Evolutionary conservation across 2,888 invertebrate species (phyloP), one percentile per base, ranked within the genome.

Genomic region (Melolontha melolontha): DNA sequence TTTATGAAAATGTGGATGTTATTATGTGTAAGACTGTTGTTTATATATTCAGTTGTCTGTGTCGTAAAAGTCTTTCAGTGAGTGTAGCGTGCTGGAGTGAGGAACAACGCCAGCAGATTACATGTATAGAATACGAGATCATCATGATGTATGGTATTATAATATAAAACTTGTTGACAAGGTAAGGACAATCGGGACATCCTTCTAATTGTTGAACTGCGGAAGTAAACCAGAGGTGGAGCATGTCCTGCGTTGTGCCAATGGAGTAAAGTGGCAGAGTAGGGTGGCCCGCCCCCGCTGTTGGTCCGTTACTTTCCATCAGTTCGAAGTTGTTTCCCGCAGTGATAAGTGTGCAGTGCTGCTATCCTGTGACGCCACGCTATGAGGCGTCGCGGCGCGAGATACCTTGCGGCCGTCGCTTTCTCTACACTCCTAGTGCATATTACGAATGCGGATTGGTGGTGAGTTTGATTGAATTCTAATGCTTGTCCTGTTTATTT

Each of bases 341-440:
- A 74, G 70, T 74, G 71, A 73, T 66, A 75, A 73, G 76, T 76
- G 75, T 71, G 72, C 72, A 64, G 72, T 69, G 73, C 72, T 71
- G 75, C 72, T 73, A 75, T 55, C 55, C 34, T 55, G 55, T 55
- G 55, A 71, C 52, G 66, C 74, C 75, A 77, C 79, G 79, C 77
- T 75, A 80, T 80, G 80, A 78, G 75, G 79, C 80, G 79, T 79
- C 80, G 78, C 78, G 79, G 78, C 78, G 79, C 78, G 78, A 79
- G 79, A 76, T 75, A 79, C 71, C 75, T 79, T 70, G 78, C 76
- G 75, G 77, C 78, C 78, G 79, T 79, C 79, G 79, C 78, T 75
- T 74, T 80, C 73, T 79, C 79, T 78, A 79, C 79, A 79, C 77
- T 78, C 73, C 76, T 80, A 68, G 73, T 79, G 68, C 79, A 78